phyloP scores from a whole-genome alignment of 2,888 invertebrate species.

The Diabrotica balteata region DNA sequence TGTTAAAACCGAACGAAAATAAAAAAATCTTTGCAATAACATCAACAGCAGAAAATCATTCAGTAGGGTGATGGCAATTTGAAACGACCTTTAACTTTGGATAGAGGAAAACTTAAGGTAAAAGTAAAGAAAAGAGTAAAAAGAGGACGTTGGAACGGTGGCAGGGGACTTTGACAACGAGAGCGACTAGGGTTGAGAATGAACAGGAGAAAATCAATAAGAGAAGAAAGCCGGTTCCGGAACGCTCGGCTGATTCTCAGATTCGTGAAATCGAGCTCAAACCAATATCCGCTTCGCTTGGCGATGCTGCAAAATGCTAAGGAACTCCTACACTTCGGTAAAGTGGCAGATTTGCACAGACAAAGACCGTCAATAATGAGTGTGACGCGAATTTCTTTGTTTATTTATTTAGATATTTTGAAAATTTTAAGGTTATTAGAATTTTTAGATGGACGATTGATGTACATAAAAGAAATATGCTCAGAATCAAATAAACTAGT shows the following conservation, averaged over 20 bases:
- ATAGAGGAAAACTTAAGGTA: slow-evolving; percentile 44
- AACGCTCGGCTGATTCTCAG: slow-evolving; percentile 62
- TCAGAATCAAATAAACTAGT: too few species aligned
- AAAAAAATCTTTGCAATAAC: too few species aligned
- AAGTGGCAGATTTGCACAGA: slow-evolving; percentile 56
- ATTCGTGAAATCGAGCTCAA: slow-evolving; percentile 62
- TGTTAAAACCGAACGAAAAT: too few species aligned
- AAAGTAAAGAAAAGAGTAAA: slow-evolving; percentile 43
- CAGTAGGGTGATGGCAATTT: slow-evolving; percentile 40
- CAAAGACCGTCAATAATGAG: slow-evolving; percentile 22
- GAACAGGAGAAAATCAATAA: slow-evolving; percentile 61
- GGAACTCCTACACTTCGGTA: slow-evolving; percentile 55
- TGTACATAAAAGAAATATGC: too few species aligned
- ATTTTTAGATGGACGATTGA: too few species aligned
- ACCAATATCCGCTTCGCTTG: slow-evolving; percentile 60
- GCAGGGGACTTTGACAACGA: slow-evolving; percentile 49
- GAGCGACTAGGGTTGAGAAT: slow-evolving; percentile 49
- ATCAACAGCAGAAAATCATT: slow-evolving; percentile 28
- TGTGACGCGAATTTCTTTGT: slow-evolving; percentile 6
- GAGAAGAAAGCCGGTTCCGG: slow-evolving; percentile 63
- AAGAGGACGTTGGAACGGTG: slow-evolving; percentile 36
- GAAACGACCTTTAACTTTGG: slow-evolving; percentile 44
- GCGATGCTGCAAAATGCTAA: slow-evolving; percentile 59
- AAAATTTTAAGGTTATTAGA: too few species aligned
- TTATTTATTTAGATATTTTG: too few species aligned